phyloP scores from a whole-genome alignment of 2,797 vertebrate genomes.

The Urosaurus nigricauda region DNA sequence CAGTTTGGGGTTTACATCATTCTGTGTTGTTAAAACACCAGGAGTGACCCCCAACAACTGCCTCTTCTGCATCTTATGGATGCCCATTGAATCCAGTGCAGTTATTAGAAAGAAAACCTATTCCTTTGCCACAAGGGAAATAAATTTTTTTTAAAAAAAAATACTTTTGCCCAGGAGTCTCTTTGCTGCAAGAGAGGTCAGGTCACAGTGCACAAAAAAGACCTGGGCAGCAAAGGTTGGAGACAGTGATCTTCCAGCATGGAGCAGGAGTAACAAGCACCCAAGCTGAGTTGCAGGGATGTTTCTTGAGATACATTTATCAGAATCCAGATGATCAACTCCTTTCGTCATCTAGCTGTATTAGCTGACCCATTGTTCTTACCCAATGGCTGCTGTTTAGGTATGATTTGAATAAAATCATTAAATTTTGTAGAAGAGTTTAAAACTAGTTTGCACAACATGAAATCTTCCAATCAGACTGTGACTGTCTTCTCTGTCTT shows the following conservation, averaged over 20 bases:
- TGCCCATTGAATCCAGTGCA: background rate
- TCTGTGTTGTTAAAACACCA: background rate
- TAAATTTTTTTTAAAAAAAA: background rate
- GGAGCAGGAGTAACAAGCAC: too few relatives aligned
- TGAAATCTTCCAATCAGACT: conserved; percentile 21
- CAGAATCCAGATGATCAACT: background rate
- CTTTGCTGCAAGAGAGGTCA: background rate
- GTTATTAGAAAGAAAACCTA: background rate
- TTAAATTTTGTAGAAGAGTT: too few relatives aligned
- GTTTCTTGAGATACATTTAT: background rate
- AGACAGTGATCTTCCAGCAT: background rate
- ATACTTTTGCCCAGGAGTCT: background rate
- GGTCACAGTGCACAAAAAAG: background rate
- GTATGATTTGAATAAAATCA: too few relatives aligned
- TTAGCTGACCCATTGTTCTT: background rate
- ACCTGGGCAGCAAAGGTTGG: background rate
- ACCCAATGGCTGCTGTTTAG: too few relatives aligned
- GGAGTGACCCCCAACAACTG: background rate
- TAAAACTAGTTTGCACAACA: background rate
- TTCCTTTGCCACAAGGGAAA: background rate
- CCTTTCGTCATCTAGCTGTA: background rate
- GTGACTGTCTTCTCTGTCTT: background rate
- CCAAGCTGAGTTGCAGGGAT: background rate
- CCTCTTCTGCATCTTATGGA: background rate
- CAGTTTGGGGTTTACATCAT: background rate